A percentile compares a stretch with the other conserved stretches of the same genome.
Conservation (phyloP, 2,888 invertebrate species). For the Xanthia icteritia region DNA sequence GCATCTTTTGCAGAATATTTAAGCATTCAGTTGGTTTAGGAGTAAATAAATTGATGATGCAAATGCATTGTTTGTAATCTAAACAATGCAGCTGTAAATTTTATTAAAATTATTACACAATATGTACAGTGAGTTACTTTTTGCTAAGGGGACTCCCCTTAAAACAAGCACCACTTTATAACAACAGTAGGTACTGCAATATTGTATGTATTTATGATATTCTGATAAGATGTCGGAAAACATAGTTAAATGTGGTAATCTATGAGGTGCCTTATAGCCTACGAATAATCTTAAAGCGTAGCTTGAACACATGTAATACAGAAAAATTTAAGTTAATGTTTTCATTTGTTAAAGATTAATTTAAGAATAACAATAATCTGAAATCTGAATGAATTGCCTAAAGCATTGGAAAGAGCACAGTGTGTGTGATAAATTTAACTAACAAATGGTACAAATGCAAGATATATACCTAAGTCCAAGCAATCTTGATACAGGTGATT, state of each 20-base stretch:
- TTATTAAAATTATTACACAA: not conserved
- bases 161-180: not conserved
- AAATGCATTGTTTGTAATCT: slow-evolving; percentile 2
- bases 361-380: slow-evolving; percentile 5
- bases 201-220: not conserved
- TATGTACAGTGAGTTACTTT: not conserved
- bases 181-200: not conserved
- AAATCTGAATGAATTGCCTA: slow-evolving; percentile 7
- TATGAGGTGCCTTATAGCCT: not conserved
- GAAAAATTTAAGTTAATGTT: slow-evolving; percentile 2
- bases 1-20: not conserved
- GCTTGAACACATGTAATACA: not conserved
- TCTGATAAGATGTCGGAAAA: not conserved
- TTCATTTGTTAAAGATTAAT: slow-evolving; percentile 37
- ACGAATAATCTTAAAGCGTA: no score
- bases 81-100: slow-evolving; percentile 14
- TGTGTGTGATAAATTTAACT: not conserved
- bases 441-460: slow-evolving; percentile 46
- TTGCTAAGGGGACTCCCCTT: slow-evolving; percentile 23
- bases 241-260: not conserved
- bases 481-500: slow-evolving; percentile 14
- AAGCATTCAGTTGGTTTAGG: not conserved
- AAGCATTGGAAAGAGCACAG: not conserved
- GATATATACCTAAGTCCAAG: slow-evolving; percentile 12
- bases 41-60: slow-evolving; percentile 8